Conservation (phyloP, 1,140 invertebrate species). For the fruit fly (Drosophila melanogaster) region DNA sequence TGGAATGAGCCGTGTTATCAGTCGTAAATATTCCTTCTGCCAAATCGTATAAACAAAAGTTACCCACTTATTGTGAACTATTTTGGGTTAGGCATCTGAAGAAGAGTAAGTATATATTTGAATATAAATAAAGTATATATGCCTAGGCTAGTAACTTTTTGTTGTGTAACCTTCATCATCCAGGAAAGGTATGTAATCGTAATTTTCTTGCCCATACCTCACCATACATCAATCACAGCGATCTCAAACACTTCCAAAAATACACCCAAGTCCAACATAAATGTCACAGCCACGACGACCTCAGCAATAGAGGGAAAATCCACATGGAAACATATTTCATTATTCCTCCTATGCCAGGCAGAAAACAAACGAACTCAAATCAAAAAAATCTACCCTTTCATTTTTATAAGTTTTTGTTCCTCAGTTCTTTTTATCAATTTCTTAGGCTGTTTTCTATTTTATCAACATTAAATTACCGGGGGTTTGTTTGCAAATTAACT, state of each 20-base stretch:
- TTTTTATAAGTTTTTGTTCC: slow-evolving; percentile 37
- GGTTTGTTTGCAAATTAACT: slow-evolving; percentile 45
- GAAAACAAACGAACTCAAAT: slow-evolving; percentile 48
- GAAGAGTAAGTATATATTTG: slow-evolving; percentile 23
- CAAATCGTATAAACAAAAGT: slow-evolving; percentile 9
- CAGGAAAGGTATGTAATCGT: slow-evolving; percentile 59
- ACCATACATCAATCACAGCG: slow-evolving; percentile 12
- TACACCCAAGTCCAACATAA: slow-evolving; percentile 17
- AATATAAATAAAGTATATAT: slow-evolving; percentile 7
- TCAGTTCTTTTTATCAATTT: slow-evolving; percentile 33
- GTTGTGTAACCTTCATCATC: slow-evolving; percentile 26
- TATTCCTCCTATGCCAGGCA: slow-evolving; percentile 35
- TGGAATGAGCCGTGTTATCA: slow-evolving; percentile 59
- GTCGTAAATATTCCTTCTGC: slow-evolving; percentile 43
- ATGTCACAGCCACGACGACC: slow-evolving; percentile 23
- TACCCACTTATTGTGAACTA: background rate
- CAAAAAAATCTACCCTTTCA: slow-evolving; percentile 44
- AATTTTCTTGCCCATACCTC: slow-evolving; percentile 48
- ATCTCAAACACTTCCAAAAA: slow-evolving; percentile 21
- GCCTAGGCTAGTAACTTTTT: slow-evolving; percentile 24
- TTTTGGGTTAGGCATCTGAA: slow-evolving; percentile 3
- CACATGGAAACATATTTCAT: slow-evolving; percentile 53
- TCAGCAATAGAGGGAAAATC: slow-evolving; percentile 39
- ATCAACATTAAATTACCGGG: slow-evolving; percentile 22
- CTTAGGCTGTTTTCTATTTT: slow-evolving; percentile 56